Evolutionary conservation across 2,113 vertebrate species (phyloP), one percentile per base, ranked within the genome.

Genomic region (Telmatochromis sp.): DNA sequence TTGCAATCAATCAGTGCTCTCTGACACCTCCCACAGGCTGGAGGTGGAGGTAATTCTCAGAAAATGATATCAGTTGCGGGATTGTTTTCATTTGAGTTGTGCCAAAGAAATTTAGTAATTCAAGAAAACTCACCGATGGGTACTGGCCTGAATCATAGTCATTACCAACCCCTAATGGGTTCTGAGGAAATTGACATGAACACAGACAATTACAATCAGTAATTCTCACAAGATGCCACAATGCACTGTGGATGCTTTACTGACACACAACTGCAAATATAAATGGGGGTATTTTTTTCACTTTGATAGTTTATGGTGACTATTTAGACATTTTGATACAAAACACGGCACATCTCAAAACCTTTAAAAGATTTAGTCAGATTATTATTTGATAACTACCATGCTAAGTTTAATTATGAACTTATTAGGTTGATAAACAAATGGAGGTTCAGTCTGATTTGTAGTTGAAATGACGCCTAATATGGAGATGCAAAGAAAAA

Each of bases 291-390:
- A 9, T 23, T 28, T 10, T 53, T 7, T 40, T 45, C 15, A 58
- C 53, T 57, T 57, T 79, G 11, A 88, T 12, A 63, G 21, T 81
- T 80, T 19, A 21, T 28, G 73, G 55, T 86, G 53, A 58, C 83
- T 81, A 89, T 90, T 88, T 87, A 80, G 75, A 94, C 90, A 94
- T 94, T 93, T 93, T 91, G 91, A 93, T 91, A 92, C 89, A 90
- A 93, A 95, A 92, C 92, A 90, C 53, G 12, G 28, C 86, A 94
- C 80, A 89, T 90, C 81, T 91, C 31, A 81, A 92, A 94, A 86
- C 81, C 91, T 45, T 88, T 37, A 63, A 63, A 89, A 89, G 90
- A 88, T 92, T 95, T 47, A 80, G 42, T 91, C 53, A 57, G 54
- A 84, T 90, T 55, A 80, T 85, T 65, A 26, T 87, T 42, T 82